phyloP scores from a whole-genome alignment of 2,797 vertebrate genomes.

The Pteropus rufus region DNA sequence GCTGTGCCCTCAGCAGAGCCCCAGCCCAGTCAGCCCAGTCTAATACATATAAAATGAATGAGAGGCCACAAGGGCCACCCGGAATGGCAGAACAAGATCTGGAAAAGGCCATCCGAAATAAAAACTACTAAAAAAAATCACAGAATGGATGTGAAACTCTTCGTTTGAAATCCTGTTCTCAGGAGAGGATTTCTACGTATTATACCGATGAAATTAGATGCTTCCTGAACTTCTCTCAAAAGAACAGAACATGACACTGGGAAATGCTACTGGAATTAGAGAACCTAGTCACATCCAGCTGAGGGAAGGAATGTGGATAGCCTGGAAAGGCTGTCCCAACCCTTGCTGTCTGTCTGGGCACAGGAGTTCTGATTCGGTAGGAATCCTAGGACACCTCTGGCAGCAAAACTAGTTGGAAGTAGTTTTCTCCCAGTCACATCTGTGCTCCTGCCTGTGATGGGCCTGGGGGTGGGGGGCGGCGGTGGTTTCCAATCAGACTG shows the following conservation, averaged over 20 bases:
- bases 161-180: background rate
- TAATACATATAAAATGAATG: background rate
- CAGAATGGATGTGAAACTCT: background rate
- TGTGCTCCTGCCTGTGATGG: background rate
- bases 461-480: too few species aligned
- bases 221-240: background rate
- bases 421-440: background rate
- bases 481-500: background rate
- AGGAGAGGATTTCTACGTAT: background rate
- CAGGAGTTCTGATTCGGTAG: fast-evolving
- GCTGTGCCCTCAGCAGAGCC: background rate
- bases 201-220: background rate
- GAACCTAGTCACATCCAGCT: background rate
- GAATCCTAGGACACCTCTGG: background rate
- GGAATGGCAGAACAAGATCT: background rate
- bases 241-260: background rate
- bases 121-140: background rate
- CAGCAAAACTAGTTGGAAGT: background rate
- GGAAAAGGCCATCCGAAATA: background rate
- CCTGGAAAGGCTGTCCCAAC: background rate
- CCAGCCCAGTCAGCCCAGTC: background rate
- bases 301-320: too few species aligned
- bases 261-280: background rate
- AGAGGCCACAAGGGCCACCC: background rate
- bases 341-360: background rate